Percentiles rank a stretch among this genome's conserved stretches.
Evolutionary conservation across 2,797 vertebrate genomes (phyloP).

Genomic region (Takifugu ocellatus): DNA sequence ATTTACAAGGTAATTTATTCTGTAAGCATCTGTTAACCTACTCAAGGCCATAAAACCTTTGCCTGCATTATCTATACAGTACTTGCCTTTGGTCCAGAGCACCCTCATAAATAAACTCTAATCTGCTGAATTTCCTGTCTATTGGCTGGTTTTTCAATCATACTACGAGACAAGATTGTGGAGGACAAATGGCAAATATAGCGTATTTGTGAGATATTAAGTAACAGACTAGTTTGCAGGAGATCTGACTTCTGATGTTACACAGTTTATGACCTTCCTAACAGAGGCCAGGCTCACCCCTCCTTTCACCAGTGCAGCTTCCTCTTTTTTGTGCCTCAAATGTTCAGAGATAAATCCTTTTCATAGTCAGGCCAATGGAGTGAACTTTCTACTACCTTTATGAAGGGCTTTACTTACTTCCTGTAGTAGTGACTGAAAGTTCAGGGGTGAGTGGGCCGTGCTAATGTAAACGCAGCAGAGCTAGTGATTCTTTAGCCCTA

Average conservation of each 20-base stretch:
- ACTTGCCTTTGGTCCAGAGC: slow-evolving; percentile 3
- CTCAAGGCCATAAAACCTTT: slow-evolving; percentile 39
- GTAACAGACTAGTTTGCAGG: slow-evolving; percentile 33
- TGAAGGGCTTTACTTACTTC: slow-evolving; percentile 68
- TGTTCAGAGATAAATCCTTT: slow-evolving; percentile 66
- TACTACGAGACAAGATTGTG: slow-evolving; percentile 21
- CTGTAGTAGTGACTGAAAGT: slow-evolving; percentile 66
- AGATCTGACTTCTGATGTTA: slow-evolving; percentile 50
- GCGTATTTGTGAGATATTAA: slow-evolving; percentile 37
- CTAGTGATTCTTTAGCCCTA: slow-evolving; percentile 50
- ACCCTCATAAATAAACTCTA: slow-evolving; percentile 18
- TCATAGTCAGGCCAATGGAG: slow-evolving; percentile 35
- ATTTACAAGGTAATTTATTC: slow-evolving; percentile 32
- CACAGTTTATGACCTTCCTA: slow-evolving; percentile 67
- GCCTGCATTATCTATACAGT: too few species aligned
- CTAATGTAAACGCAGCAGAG: slow-evolving; percentile 61
- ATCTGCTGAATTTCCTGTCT: slow-evolving; percentile 15
- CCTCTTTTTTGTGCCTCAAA: slow-evolving; percentile 39
- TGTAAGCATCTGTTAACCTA: slow-evolving; percentile 52
- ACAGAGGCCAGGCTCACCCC: slow-evolving; percentile 34
- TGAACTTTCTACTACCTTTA: slow-evolving; percentile 57
- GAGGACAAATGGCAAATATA: slow-evolving; percentile 8
- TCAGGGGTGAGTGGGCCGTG: slow-evolving; percentile 61
- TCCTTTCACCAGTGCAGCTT: slow-evolving; percentile 50
- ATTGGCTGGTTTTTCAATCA: slow-evolving; percentile 24